Evolutionary conservation across 2,113 vertebrate species (phyloP).

Genomic region (Platysternon megacephalum): DNA sequence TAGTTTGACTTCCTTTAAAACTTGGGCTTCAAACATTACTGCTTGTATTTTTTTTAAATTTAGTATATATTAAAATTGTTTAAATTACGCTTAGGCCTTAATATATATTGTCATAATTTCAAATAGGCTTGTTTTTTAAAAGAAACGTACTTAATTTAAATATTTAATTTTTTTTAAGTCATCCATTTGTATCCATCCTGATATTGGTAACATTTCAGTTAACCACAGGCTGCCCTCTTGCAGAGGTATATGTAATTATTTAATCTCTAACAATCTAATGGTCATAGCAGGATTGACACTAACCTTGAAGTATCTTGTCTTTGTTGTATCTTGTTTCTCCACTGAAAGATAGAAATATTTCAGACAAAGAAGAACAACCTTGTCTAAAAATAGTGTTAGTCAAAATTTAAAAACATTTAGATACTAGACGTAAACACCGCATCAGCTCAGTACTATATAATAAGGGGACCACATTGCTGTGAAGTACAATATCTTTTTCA

Average conservation of each 20-base stretch:
- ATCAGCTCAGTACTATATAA: not conserved
- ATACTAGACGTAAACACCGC: not conserved
- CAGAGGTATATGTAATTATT: not conserved
- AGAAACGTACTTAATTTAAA: not conserved
- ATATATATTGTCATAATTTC: not conserved
- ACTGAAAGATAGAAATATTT: constrained; percentile 77
- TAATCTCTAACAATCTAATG: not conserved
- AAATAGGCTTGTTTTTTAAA: not conserved
- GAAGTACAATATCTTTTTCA: not conserved
- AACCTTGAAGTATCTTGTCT: constrained; percentile 95
- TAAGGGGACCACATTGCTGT: not conserved
- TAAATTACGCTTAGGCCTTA: not conserved
- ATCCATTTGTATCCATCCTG: not conserved
- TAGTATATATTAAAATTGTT: not conserved
- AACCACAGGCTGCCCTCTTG: not conserved
- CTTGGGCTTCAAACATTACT: not conserved
- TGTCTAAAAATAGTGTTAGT: constrained; percentile 1
- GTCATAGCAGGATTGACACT: constrained; percentile 31
- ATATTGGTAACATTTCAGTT: not conserved
- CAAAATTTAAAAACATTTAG: not conserved
- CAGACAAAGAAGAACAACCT: not conserved
- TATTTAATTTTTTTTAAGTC: not conserved
- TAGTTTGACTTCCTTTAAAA: not conserved
- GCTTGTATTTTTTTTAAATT: not conserved
- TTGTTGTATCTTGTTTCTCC: constrained; percentile 95